phyloP scores from a whole-genome alignment of 2,888 invertebrate genomes.

The Drosophila ochracea region DNA sequence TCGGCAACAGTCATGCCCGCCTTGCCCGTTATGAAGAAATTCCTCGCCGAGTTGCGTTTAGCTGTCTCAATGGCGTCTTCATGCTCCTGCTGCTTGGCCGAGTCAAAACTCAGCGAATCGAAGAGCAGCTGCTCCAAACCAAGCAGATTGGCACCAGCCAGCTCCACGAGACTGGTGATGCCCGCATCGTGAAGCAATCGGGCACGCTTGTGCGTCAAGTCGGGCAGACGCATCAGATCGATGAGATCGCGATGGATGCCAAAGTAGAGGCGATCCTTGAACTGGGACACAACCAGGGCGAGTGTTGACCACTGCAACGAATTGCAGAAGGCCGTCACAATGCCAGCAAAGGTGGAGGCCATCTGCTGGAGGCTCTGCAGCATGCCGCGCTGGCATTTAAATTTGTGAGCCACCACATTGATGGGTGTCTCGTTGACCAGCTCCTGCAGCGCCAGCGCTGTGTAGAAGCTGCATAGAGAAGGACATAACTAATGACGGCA shows the following conservation, averaged over 20 bases:
- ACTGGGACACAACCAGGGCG: slow-evolving; percentile 95
- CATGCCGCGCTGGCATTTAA: slow-evolving; percentile 94
- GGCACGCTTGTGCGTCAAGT: slow-evolving; percentile 93
- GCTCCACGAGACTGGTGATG: slow-evolving; percentile 90
- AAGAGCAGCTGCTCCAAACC: slow-evolving; percentile 91
- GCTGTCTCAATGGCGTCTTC: slow-evolving; percentile 89
- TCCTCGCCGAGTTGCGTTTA: slow-evolving; percentile 89
- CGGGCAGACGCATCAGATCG: slow-evolving; percentile 94
- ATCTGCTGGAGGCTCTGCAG: slow-evolving; percentile 97
- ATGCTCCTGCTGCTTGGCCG: slow-evolving; percentile 90
- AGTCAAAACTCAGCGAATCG: slow-evolving; percentile 94
- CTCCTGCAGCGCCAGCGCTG: slow-evolving; percentile 96
- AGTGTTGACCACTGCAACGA: slow-evolving; percentile 97
- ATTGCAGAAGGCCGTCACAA: slow-evolving; percentile 98
- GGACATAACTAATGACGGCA: background rate
- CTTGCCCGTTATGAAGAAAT: slow-evolving; percentile 92
- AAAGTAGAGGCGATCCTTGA: slow-evolving; percentile 97
- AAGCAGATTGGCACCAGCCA: slow-evolving; percentile 90
- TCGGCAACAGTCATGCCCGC: slow-evolving; percentile 92
- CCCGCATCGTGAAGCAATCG: slow-evolving; percentile 93
- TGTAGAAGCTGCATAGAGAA: slow-evolving; percentile 89
- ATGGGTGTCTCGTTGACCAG: slow-evolving; percentile 96
- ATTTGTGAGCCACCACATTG: slow-evolving; percentile 92
- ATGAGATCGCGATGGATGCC: slow-evolving; percentile 96
- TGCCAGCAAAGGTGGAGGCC: slow-evolving; percentile 98